These are phyloP conservation scores for Fabriciana adippe DNA, from an alignment of 2,888 invertebrate genomes.

Conservation along the genomic window DNA sequence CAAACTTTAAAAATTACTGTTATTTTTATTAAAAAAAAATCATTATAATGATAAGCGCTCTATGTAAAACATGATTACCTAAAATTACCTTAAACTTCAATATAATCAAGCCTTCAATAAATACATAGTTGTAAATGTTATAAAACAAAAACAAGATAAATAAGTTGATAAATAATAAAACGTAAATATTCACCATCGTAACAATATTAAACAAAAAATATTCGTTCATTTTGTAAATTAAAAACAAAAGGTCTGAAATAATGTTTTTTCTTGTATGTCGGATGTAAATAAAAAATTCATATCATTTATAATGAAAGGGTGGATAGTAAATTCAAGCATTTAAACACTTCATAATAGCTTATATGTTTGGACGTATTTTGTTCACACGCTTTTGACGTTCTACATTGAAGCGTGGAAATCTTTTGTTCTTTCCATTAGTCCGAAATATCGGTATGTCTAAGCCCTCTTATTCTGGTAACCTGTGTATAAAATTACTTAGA, in stretches of 20 bases:
- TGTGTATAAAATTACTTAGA: slow-evolving; percentile 41
- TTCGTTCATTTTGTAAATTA: background rate
- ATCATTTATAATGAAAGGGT: slow-evolving; percentile 27
- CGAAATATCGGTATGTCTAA: slow-evolving; percentile 32
- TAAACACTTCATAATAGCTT: slow-evolving; percentile 36
- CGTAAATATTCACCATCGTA: too few species aligned
- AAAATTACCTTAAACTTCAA: too few species aligned
- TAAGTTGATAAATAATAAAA: too few species aligned
- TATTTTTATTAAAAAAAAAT: too few species aligned
- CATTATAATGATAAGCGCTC: background rate
- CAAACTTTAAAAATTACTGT: too few species aligned
- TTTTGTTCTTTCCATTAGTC: slow-evolving; percentile 62
- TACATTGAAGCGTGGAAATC: slow-evolving; percentile 47
- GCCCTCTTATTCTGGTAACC: slow-evolving; percentile 29
- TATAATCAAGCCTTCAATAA: too few species aligned
- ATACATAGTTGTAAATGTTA: too few species aligned
- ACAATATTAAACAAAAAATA: too few species aligned
- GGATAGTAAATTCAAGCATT: slow-evolving; percentile 32
- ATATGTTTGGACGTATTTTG: slow-evolving; percentile 60
- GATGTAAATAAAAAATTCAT: slow-evolving; percentile 8
- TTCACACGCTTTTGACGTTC: slow-evolving; percentile 61
- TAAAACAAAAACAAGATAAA: too few species aligned
- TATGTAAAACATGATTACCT: background rate
- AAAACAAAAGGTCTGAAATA: background rate
- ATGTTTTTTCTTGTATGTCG: background rate